A percentile compares a stretch with the other conserved stretches of the same genome.
phyloP scores from a whole-genome alignment of 1,140 invertebrate species.

The Megalonaias nervosa region DNA sequence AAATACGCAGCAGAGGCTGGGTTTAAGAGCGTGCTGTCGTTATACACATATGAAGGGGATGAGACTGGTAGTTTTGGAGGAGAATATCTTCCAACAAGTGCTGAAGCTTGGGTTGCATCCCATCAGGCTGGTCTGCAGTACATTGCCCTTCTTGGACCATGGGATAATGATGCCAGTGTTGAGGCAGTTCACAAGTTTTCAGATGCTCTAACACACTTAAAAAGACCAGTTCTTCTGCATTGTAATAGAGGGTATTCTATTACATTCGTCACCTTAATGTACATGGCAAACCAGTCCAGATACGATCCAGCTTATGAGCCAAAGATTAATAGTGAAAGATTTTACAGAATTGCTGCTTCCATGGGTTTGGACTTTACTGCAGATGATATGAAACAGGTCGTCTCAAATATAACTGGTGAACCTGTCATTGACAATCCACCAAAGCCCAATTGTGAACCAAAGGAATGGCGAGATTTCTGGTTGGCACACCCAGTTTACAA shows the following conservation, averaged over 20 bases:
- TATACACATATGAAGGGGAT: constrained; percentile 49
- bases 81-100: constrained; percentile 47
- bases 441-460: constrained; percentile 41
- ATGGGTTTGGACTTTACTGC: constrained; percentile 60
- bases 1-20: constrained; percentile 61
- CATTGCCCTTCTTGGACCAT: constrained; percentile 39
- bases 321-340: constrained; percentile 47
- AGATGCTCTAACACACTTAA: constrained; percentile 32
- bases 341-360: constrained; percentile 50
- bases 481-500: constrained; percentile 55
- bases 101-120: constrained; percentile 39
- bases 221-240: constrained; percentile 50
- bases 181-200: constrained; percentile 51
- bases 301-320: constrained; percentile 35
- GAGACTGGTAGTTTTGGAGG: constrained; percentile 46
- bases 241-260: constrained; percentile 58
- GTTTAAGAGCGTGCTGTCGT: constrained; percentile 58
- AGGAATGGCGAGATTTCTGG: constrained; percentile 60
- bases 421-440: constrained; percentile 42
- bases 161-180: constrained; percentile 51
- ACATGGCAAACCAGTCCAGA: constrained; percentile 53
- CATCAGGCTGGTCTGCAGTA: constrained; percentile 46
- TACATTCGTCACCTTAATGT: constrained; percentile 56
- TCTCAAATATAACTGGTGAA: constrained; percentile 55
- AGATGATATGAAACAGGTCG: constrained; percentile 41